Evolutionary conservation across 2,113 vertebrate species (phyloP), one percentile per base, ranked within the genome.

Genomic region (Agelaius tricolor): DNA sequence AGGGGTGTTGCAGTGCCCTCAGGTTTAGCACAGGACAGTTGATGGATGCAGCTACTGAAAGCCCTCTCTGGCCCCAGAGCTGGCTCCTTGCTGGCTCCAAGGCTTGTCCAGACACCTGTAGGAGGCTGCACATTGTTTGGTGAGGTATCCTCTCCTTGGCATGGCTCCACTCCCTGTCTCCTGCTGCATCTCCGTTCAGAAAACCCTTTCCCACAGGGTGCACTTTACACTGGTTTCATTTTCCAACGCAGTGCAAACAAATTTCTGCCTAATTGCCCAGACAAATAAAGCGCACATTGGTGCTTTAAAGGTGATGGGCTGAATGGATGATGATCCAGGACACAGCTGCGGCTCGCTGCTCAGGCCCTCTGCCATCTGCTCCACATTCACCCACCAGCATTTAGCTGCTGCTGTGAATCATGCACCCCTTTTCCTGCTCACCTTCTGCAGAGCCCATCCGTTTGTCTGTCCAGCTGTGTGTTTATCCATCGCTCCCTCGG

Each of bases 221-320:
- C 97, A 97, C 95, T 98, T 98, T 97, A 97, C 96, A 96, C 93
- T 81, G 31, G 97, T 97, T 97, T 98, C 97, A 96, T 98, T 98
- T 98, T 97, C 97, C 39, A 44, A 93, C 72, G 76, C 95, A 97
- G 90, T 97, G 96, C 99, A 99, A 99, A 99, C 98, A 99, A 98
- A 99, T 98, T 98, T 98, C 98, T 98, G 98, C 98, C 98, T 99
- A 99, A 99, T 99, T 99, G 98, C 98, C 98, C 98, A 98, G 98
- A 99, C 95, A 97, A 98, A 98, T 98, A 98, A 98, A 98, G 98
- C 98, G 98, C 98, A 98, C 98, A 98, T 98, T 91, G 93, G 98
- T 98, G 98, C 97, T 97, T 98, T 98, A 97, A 98, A 98, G 97
- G 98, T 97, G 98, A 98, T 96, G 96, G 98, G 98, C 98, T 96